A percentile compares a stretch with the other conserved stretches of the same genome.
Evolutionary conservation across 2,797 vertebrate genomes (phyloP).

Genomic region (Sus cebifrons): DNA sequence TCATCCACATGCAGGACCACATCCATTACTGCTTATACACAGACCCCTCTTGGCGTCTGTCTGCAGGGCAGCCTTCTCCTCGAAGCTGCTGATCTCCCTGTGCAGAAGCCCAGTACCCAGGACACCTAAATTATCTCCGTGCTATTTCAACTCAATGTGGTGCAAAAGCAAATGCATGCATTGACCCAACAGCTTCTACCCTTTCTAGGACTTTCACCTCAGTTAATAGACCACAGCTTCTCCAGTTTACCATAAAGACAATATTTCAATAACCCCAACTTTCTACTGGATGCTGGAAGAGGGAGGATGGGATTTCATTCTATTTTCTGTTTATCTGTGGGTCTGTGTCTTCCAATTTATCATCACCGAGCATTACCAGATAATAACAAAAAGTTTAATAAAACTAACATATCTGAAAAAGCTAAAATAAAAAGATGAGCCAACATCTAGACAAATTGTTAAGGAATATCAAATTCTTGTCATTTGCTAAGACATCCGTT

Average conservation of each 20-base stretch:
- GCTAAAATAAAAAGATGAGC: constrained; percentile 4
- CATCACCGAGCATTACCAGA: not conserved
- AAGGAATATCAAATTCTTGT: not conserved
- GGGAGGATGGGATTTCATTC: not conserved
- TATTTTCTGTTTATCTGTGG: not conserved
- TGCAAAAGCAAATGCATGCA: not conserved
- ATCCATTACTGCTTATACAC: rapidly evolving
- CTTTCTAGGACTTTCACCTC: not conserved
- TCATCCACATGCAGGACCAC: rapidly evolving
- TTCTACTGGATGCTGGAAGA: rapidly evolving
- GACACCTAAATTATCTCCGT: not conserved
- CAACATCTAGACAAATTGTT: not conserved
- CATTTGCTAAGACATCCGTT: not conserved
- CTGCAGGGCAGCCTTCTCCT: not conserved
- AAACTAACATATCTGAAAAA: constrained; percentile 1
- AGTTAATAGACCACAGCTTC: not conserved
- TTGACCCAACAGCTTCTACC: not conserved
- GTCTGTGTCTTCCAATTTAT: not conserved
- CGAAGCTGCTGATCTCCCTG: not conserved
- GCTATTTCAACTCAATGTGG: not conserved
- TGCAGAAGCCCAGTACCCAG: not conserved
- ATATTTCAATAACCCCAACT: not conserved
- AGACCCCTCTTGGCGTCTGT: not conserved
- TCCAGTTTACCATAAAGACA: not conserved
- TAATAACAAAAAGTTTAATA: not conserved